These are phyloP conservation scores for Cantharis rufa DNA, from an alignment of 2,888 invertebrate genomes.

Conservation along the genomic window DNA sequence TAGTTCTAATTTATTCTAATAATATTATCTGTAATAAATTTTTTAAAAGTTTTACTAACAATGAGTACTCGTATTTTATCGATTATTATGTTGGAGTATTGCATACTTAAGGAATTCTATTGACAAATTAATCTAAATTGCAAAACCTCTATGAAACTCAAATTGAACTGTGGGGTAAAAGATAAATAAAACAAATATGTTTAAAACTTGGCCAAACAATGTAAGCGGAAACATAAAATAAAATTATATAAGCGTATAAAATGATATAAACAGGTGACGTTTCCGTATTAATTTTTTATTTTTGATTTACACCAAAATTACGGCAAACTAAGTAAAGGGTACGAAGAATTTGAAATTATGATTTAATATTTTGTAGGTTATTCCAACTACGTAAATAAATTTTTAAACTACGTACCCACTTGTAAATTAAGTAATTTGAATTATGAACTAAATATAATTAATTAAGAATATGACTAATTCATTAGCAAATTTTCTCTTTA, in stretches of 20 bases:
- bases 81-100: background rate
- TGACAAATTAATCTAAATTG: background rate
- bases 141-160: background rate
- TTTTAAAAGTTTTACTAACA: background rate
- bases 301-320: background rate
- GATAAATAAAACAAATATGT: background rate
- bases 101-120: background rate
- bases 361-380: background rate
- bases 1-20: background rate
- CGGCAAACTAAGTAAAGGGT: background rate
- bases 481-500: background rate
- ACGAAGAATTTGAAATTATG: background rate
- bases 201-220: background rate
- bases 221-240: background rate
- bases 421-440: background rate
- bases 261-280: background rate
- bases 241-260: background rate
- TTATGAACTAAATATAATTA: background rate
- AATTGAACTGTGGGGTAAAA: background rate
- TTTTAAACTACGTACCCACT: background rate
- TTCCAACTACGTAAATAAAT: background rate
- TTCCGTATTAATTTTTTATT: background rate
- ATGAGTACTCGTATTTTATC: background rate
- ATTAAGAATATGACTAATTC: background rate
- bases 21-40: background rate